Base-by-base conservation (phyloP, 2,797 vertebrate genomes). In the Hypotaenidia philippensis region DNA sequence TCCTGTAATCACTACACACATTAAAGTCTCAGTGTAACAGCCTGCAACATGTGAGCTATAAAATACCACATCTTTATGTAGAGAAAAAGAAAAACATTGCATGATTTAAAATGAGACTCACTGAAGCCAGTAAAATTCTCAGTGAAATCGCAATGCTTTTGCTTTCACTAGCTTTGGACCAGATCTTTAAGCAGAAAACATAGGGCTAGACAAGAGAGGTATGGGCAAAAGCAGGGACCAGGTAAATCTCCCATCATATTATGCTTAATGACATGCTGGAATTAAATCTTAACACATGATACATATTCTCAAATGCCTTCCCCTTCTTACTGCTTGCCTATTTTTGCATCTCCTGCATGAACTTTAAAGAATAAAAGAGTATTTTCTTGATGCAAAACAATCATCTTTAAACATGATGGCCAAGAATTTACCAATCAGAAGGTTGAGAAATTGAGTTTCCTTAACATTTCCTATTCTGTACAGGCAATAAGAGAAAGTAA, bases 391-490 rank as follows among this genome's bases (percentile, higher is more conserved):
- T 49, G 49, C 29, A 53, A 19, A 72, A 40, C 69, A 76, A 56
- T 0, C 7, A 78, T 83, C 76, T 91, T 83, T 63, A 75, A 84
- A 66, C 32, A 55, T 1, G 5, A 36, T n/a, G 5, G 14, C 47
- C 84, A 91, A 78, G 57, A 92, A 69, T 66, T 88, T 70, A 86
- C 69, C 61, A 34, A 82, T 92, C 61, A 79, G 76, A 65, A 95
- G 53, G 87, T 88, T 95, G 79, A 87, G 59, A 93, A 95, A 72
- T 84, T 93, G 83, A 91, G n/a, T 82, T 90, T 72, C 70, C 71
- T 68, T 83, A 91, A 68, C n/a, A 81, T 90, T 94, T 91, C 72
- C 87, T 83, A 52, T 65, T 81, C 69, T 7, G 0, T 26, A 26
- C 36, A 65, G 40, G 55, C 55, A 81, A 66, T 64, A 91, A 69